Percentiles rank a stretch among this genome's conserved stretches.
Conservation (phyloP, 2,113 vertebrate species). For the Galemys pyrenaicus region DNA sequence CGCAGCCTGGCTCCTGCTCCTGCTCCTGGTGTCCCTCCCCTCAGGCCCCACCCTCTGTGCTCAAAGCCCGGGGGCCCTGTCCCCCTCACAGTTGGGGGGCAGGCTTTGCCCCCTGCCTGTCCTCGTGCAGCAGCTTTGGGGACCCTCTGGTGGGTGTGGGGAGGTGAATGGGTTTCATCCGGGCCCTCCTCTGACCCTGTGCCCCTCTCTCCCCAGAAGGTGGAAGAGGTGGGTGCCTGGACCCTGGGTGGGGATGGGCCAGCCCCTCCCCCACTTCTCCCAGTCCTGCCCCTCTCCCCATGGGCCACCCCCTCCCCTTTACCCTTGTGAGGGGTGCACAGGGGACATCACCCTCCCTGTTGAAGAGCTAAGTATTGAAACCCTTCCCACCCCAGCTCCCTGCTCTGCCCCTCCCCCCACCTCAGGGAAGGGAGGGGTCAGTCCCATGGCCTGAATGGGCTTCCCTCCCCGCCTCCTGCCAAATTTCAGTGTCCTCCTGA, state of each 20-base stretch:
- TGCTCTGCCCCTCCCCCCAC: not conserved
- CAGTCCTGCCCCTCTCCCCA: slow-evolving; percentile 69
- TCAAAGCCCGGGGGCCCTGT: slow-evolving; percentile 72
- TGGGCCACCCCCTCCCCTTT: slow-evolving; percentile 59
- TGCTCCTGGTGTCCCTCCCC: not conserved
- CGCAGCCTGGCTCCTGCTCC: slow-evolving; percentile 44
- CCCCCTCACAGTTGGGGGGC: slow-evolving; percentile 74
- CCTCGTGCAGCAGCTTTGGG: slow-evolving; percentile 66
- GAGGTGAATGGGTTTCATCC: slow-evolving; percentile 21
- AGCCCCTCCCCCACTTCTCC: slow-evolving; percentile 69
- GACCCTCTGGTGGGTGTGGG: slow-evolving; percentile 13
- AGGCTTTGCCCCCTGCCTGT: slow-evolving; percentile 75
- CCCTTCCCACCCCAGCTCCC: not conserved
- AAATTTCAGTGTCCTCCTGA: not conserved
- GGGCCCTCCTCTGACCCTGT: slow-evolving; percentile 58
- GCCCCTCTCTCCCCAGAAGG: slow-evolving; percentile 83
- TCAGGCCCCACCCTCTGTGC: not conserved
- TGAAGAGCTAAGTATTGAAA: slow-evolving; percentile 81
- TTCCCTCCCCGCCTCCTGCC: not conserved
- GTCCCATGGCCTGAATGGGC: not conserved
- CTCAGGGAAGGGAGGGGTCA: slow-evolving; percentile 66
- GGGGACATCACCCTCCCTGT: slow-evolving; percentile 63
- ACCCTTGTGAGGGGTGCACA: slow-evolving; percentile 52
- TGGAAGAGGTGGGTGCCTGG: slow-evolving; percentile 83
- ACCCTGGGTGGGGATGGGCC: slow-evolving; percentile 71